Conservation (phyloP, 2,113 vertebrate species). For the Sebastes fasciatus region DNA sequence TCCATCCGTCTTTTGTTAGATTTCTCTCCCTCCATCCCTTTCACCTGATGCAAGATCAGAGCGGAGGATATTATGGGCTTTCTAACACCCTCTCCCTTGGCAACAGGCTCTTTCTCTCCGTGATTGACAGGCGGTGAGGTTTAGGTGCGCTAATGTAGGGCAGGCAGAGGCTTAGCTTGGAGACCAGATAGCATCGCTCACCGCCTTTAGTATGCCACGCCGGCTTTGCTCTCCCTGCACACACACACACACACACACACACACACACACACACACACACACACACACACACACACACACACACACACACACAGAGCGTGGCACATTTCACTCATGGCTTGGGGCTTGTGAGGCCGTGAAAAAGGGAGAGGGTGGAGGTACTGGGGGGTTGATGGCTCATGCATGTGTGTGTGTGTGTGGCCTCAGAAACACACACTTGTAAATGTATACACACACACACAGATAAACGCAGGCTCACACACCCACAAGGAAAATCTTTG, state of each 20-base stretch:
- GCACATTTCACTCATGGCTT: slow-evolving; percentile 82
- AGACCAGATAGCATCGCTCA: slow-evolving; percentile 83
- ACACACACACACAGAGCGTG: slow-evolving; percentile 46
- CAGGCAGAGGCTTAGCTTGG: slow-evolving; percentile 79
- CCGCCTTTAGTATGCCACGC: slow-evolving; percentile 79
- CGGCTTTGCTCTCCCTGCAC: slow-evolving; percentile 62
- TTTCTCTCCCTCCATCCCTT: slow-evolving; percentile 48
- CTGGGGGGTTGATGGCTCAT: slow-evolving; percentile 45
- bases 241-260: slow-evolving; percentile 31
- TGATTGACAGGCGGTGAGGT: slow-evolving; percentile 83
- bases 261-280: slow-evolving; percentile 38
- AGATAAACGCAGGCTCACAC: slow-evolving; percentile 31
- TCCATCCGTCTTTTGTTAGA: slow-evolving; percentile 56
- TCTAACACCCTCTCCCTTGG: slow-evolving; percentile 71
- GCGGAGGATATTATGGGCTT: slow-evolving; percentile 72
- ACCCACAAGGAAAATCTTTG: slow-evolving; percentile 67
- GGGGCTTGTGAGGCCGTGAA: slow-evolving; percentile 75
- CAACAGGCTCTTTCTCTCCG: slow-evolving; percentile 65
- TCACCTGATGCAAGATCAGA: slow-evolving; percentile 75
- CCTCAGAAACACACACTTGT: slow-evolving; percentile 35
- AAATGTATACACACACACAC: slow-evolving; percentile 9
- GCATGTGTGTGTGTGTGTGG: slow-evolving; percentile 38
- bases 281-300: slow-evolving; percentile 31
- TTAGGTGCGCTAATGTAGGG: slow-evolving; percentile 83
- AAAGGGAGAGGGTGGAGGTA: slow-evolving; percentile 63